phyloP scores from a whole-genome alignment of 2,888 invertebrate species.

The Linnaemya tessellans region DNA sequence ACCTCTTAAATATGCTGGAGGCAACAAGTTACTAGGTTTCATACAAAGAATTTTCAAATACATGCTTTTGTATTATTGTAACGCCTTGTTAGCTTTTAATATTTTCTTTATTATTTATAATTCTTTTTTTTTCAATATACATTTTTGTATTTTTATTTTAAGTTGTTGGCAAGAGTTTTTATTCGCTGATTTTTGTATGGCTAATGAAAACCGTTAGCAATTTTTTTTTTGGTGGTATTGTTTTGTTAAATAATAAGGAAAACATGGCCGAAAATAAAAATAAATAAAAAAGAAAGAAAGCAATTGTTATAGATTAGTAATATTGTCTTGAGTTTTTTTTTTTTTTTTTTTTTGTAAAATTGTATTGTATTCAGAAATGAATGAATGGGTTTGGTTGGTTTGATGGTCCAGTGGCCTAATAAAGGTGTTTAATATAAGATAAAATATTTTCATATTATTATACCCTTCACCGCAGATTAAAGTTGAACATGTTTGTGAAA shows the following conservation, averaged over 20 bases:
- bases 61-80: constrained; percentile 58
- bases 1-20: constrained; percentile 69
- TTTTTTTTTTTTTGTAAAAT: background rate
- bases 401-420: constrained; percentile 62
- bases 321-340: constrained; percentile 28
- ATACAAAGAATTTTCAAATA: constrained; percentile 62
- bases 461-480: background rate
- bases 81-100: constrained; percentile 71
- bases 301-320: constrained; percentile 59
- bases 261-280: background rate
- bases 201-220: constrained; percentile 71
- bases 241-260: constrained; percentile 28
- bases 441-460: background rate
- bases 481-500: background rate
- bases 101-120: constrained; percentile 59
- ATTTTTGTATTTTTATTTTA: constrained; percentile 20
- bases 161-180: constrained; percentile 49
- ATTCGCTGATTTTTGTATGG: constrained; percentile 13
- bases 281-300: constrained; percentile 8
- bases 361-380: constrained; percentile 32
- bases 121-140: constrained; percentile 19
- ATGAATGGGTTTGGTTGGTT: constrained; percentile 59
- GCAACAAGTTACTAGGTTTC: constrained; percentile 69
- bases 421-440: constrained; percentile 25
- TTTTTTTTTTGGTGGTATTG: constrained; percentile 52